These are phyloP conservation scores for Psophia crepitans DNA, from an alignment of 2,113 vertebrate genomes.

Conservation along the genomic window DNA sequence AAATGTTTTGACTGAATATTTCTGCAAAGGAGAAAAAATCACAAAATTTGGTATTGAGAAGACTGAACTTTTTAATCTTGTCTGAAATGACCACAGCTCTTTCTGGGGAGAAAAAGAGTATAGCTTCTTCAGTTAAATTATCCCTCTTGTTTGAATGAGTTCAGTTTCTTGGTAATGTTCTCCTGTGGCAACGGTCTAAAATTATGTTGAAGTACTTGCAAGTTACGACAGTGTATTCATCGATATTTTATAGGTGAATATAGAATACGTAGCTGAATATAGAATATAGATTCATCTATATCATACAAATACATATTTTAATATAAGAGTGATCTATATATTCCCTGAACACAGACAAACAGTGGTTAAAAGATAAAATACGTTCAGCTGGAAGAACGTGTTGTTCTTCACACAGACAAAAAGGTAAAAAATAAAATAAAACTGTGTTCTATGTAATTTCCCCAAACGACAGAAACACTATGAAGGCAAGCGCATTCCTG, in stretches of 20 bases:
- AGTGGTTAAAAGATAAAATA: background rate
- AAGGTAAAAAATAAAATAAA: background rate
- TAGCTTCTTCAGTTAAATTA: background rate
- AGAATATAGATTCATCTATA: background rate
- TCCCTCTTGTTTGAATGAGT: background rate
- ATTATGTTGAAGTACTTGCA: background rate
- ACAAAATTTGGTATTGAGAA: background rate
- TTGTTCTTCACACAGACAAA: background rate
- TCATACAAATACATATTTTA: background rate
- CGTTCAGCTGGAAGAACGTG: rapidly evolving
- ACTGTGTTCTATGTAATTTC: background rate
- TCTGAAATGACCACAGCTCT: conserved; percentile 11
- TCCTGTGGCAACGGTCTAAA: background rate
- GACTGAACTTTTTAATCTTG: background rate
- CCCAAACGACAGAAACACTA: background rate
- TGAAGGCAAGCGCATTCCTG: background rate
- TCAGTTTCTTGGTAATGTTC: background rate
- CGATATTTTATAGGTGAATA: background rate
- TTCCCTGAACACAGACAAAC: background rate
- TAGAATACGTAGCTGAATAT: background rate
- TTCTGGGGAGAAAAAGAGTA: background rate
- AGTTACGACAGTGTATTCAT: background rate
- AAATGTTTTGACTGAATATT: conserved; percentile 43
- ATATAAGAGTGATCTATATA: background rate
- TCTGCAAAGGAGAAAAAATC: background rate